Evolutionary conservation across 2,113 vertebrate genomes (phyloP).

Genomic region (Polypterus senegalus): DNA sequence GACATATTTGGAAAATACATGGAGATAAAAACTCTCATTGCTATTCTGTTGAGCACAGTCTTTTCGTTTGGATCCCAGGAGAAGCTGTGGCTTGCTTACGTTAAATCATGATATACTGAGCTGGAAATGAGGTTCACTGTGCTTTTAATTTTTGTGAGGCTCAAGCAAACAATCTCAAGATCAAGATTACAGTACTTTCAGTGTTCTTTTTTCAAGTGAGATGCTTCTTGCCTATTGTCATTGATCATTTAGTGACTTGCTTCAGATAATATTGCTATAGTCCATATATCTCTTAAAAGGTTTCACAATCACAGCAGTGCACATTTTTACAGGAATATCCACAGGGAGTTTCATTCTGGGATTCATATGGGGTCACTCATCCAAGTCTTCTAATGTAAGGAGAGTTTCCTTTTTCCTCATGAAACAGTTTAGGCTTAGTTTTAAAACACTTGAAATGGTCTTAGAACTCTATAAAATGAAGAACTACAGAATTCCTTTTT

Average conservation of each 20-base stretch:
- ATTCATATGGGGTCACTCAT: too few species aligned
- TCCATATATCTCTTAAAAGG: neutral
- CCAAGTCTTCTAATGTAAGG: too few species aligned
- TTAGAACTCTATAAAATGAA: too few species aligned
- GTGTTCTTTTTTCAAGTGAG: constrained; percentile 1
- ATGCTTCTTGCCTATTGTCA: constrained; percentile 2
- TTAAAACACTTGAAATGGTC: too few species aligned
- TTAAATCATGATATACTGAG: neutral
- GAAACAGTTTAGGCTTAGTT: too few species aligned
- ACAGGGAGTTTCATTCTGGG: neutral
- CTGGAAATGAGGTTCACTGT: constrained; percentile 1
- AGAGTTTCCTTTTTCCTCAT: too few species aligned
- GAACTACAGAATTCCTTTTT: too few species aligned
- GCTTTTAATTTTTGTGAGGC: neutral
- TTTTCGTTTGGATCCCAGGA: constrained; percentile 1
- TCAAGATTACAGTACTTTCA: constrained; percentile 3
- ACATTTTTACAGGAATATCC: neutral
- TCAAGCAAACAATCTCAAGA: neutral
- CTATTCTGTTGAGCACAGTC: constrained; percentile 2
- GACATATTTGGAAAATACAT: neutral
- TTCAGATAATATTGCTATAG: neutral
- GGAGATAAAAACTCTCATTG: constrained; percentile 3
- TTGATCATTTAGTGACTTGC: neutral
- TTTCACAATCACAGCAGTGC: neutral
- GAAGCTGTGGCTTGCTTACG: constrained; percentile 1